These are phyloP conservation scores for Ellobius talpinus DNA, from an alignment of 2,113 vertebrate genomes.

Conservation along the genomic window DNA sequence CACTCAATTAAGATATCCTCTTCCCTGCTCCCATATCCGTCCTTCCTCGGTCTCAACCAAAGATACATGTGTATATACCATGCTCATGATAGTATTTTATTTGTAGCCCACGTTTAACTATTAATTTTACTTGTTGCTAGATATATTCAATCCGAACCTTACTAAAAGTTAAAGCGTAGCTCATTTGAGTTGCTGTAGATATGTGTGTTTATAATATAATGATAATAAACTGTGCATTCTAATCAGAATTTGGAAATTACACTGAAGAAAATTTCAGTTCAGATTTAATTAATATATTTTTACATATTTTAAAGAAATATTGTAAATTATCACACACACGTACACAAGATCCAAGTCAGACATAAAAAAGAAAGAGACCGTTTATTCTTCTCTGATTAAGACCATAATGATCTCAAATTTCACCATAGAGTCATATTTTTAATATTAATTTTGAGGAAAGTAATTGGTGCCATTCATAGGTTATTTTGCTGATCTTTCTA, in stretches of 20 bases:
- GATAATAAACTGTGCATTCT: background rate
- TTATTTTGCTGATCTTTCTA: background rate
- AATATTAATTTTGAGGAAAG: background rate
- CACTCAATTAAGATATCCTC: no score
- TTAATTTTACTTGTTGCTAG: background rate
- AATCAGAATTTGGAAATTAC: conserved; percentile 12
- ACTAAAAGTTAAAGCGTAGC: background rate
- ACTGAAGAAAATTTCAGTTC: background rate
- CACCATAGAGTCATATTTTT: background rate
- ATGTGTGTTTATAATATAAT: background rate
- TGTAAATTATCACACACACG: background rate
- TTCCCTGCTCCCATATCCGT: no score
- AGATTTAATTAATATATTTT: background rate
- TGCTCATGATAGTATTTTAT: background rate
- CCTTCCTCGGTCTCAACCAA: no score
- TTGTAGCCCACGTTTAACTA: background rate
- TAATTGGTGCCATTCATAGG: background rate
- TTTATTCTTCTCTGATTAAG: background rate
- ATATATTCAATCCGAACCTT: background rate
- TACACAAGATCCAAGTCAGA: background rate
- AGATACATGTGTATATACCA: no score
- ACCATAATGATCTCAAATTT: background rate
- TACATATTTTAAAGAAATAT: background rate
- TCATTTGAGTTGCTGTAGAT: background rate
- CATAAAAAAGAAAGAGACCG: background rate